Percentiles rank a stretch among this genome's conserved stretches.
Evolutionary conservation across 53 echinoderm and acorn worm species (phyloP).

Genomic region (Echinarachnius parma): DNA sequence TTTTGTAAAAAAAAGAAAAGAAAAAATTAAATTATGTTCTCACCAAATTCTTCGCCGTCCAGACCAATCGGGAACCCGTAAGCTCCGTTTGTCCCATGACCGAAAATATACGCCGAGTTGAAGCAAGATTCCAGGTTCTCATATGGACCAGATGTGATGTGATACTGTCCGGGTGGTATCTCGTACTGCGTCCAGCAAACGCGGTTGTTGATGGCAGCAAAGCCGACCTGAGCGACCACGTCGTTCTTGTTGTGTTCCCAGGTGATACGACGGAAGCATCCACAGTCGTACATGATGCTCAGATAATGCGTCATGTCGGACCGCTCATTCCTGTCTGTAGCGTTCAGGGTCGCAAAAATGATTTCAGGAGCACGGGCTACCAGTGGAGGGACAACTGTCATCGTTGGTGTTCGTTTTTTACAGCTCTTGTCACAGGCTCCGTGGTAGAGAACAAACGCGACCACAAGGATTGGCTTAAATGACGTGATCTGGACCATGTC

Average conservation of each 20-base stretch:
- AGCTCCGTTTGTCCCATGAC: conserved; percentile 33
- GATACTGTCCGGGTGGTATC: conserved; percentile 10
- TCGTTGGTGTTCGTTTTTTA: conserved; percentile 26
- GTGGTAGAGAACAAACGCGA: conserved; percentile 20
- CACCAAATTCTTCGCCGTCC: conserved; percentile 4
- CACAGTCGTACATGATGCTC: conserved; percentile 32
- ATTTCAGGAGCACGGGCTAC: not conserved
- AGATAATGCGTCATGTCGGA: conserved; percentile 11
- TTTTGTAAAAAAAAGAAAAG: not conserved
- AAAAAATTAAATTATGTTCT: not conserved
- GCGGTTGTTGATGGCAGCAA: not conserved
- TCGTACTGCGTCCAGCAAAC: conserved; percentile 34
- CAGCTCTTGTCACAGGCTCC: conserved; percentile 22
- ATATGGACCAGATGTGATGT: conserved; percentile 5
- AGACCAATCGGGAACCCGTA: conserved; percentile 31
- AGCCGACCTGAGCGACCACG: conserved; percentile 1
- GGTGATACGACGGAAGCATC: conserved; percentile 22
- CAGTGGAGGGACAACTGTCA: conserved; percentile 26
- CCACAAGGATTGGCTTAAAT: conserved; percentile 18
- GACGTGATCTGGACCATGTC: conserved; percentile 30
- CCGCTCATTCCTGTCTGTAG: conserved; percentile 4
- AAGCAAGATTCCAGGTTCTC: not conserved
- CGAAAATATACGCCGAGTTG: conserved; percentile 13
- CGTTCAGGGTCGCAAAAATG: conserved; percentile 20
- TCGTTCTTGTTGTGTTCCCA: conserved; percentile 1